These are phyloP conservation scores for Campylomormyrus numenius DNA, from an alignment of 2,113 vertebrate genomes.

Conservation along the genomic window DNA sequence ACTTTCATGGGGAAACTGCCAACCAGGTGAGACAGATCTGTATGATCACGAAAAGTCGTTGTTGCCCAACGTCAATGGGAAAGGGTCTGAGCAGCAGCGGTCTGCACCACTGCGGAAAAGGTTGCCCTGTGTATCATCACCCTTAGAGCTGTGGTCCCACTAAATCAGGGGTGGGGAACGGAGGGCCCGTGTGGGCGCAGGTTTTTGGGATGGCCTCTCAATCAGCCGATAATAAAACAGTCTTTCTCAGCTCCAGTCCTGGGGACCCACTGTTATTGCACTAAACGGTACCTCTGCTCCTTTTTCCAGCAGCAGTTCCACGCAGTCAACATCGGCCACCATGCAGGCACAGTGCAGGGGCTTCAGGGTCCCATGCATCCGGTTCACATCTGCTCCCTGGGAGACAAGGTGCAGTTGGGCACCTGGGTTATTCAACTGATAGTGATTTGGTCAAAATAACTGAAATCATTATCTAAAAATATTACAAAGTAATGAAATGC, in stretches of 20 bases:
- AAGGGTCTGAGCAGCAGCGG: neutral
- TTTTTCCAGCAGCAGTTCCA: slow-evolving; percentile 88
- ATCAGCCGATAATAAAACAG: no score
- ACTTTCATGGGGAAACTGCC: neutral
- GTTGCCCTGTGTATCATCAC: neutral
- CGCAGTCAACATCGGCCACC: slow-evolving; percentile 89
- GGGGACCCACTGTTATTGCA: no score
- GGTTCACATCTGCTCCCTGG: slow-evolving; percentile 91
- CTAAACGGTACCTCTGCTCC: slow-evolving; percentile 76
- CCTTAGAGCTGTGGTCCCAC: neutral
- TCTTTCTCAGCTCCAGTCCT: no score
- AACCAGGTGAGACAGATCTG: neutral
- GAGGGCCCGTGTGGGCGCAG: no score
- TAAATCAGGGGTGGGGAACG: neutral
- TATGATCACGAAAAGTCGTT: neutral
- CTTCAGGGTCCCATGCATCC: slow-evolving; percentile 89
- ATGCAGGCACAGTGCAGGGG: slow-evolving; percentile 96
- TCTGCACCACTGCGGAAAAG: neutral
- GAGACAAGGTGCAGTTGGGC: neutral
- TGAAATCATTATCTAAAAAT: neutral
- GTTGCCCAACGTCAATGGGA: neutral
- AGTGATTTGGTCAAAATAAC: neutral
- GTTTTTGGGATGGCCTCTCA: no score
- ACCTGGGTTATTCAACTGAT: neutral
- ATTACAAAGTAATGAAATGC: neutral